Evolutionary conservation across 2,797 vertebrate species (phyloP), one percentile per base, ranked within the genome.

Genomic region (Sebastes vulpes): DNA sequence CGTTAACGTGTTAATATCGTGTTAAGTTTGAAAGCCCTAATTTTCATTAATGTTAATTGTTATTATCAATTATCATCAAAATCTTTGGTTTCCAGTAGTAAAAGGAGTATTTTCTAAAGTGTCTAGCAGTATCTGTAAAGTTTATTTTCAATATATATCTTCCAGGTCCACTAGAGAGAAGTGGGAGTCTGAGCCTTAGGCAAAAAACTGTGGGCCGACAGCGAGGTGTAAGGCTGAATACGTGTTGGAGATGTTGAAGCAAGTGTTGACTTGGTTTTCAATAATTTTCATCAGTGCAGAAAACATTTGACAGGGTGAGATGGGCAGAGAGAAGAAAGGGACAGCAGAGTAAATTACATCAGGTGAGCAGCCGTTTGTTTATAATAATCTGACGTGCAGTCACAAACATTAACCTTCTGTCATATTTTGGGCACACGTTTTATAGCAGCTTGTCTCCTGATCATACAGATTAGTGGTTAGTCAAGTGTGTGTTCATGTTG

Each of bases 191-290:
- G 54, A 67, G 72, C 77, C 65, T 72, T 9, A 64, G 75, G 72
- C 74, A 70, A 81, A 42, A 67, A 75, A 54, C 38, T 14, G 26
- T 52, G 32, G 54, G 48, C 52, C 9, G 5, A 74, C 72, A 69
- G 21, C 28, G 31, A 73, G 50, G 65, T 35, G 50, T 25, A 69
- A 52, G 42, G 18, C 11, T 31, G 61, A 65, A 80, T 70, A 71
- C 63, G 56, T 70, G 66, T 38, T 58, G 58, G 71, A 71, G 28
- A 70, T 58, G 61, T 11, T 68, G 42, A 59, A 67, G 38, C 20
- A 60, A 58, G 58, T 31, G 48, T 70, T 83, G 71, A 76, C 79
- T 78, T 65, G 28, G 64, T 71, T 86, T 65, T 71, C 42, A 66
- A 65, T 72, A 2, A 71, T 83, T 75, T 70, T 53, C 60, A 69